A percentile compares a stretch with the other conserved stretches of the same genome.
phyloP scores from a whole-genome alignment of 2,797 vertebrate genomes.

The Yasuhikotakia modesta region DNA sequence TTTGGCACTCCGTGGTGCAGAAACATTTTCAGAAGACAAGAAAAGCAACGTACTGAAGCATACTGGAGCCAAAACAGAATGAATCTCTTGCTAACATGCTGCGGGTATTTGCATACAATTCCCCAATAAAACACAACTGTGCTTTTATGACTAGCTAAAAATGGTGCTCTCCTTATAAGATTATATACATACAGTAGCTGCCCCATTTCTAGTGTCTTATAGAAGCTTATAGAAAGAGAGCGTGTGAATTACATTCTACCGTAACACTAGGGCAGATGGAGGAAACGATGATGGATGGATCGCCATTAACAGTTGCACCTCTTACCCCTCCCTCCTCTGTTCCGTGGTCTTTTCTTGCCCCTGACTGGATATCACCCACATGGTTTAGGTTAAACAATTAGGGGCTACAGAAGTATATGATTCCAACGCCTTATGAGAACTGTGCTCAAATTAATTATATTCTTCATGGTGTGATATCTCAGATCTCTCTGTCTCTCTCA shows the following conservation, averaged over 20 bases:
- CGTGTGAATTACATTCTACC: constrained; percentile 38
- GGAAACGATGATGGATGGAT: constrained; percentile 39
- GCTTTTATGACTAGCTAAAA: background rate
- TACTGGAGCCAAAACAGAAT: constrained; percentile 7
- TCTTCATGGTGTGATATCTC: constrained; percentile 59
- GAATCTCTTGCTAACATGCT: constrained; percentile 19
- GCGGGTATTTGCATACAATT: constrained; percentile 17
- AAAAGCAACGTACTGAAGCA: constrained; percentile 2
- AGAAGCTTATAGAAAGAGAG: background rate
- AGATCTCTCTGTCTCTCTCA: constrained; percentile 40
- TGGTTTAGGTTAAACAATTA: constrained; percentile 58
- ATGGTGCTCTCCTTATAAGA: background rate
- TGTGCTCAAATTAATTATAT: constrained; percentile 62
- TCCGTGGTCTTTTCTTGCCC: constrained; percentile 8
- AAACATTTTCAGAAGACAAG: constrained; percentile 1
- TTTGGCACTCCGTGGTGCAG: constrained; percentile 17
- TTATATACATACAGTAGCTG: constrained; percentile 25
- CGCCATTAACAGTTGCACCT: constrained; percentile 41
- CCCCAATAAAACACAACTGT: constrained; percentile 8
- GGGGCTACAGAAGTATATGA: constrained; percentile 49
- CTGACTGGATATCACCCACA: constrained; percentile 39
- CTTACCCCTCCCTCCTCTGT: constrained; percentile 19
- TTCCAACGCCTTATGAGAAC: constrained; percentile 41
- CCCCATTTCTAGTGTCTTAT: constrained; percentile 7
- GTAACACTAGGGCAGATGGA: constrained; percentile 16